These are phyloP conservation scores for Zoanthus sansibaricus DNA, from an alignment of 92 coral and sea anemone genomes.

Conservation along the genomic window DNA sequence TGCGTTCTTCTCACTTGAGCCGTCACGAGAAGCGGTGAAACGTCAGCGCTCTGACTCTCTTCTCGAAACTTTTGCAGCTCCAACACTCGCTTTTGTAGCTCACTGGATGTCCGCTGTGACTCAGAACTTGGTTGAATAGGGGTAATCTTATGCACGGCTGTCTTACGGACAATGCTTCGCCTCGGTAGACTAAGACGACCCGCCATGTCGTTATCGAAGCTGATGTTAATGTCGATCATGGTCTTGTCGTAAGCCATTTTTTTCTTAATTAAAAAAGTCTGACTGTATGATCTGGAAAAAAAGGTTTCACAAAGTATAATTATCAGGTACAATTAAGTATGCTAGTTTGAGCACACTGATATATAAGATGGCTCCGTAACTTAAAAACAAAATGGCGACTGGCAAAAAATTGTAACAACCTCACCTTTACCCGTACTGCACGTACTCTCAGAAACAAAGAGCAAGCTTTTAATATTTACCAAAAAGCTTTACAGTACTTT, in stretches of 20 bases:
- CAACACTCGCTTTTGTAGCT: conserved; percentile 66
- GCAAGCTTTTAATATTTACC: too few species aligned
- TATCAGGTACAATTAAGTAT: too few species aligned
- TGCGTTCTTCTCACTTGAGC: conserved; percentile 25
- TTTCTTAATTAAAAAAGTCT: not conserved
- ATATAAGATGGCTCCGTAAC: too few species aligned
- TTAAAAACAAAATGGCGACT: too few species aligned
- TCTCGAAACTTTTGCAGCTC: conserved; percentile 77
- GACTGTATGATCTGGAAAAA: not conserved
- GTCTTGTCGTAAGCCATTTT: conserved; percentile 83
- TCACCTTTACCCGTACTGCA: too few species aligned
- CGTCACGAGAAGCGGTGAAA: conserved; percentile 36
- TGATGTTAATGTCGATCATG: conserved; percentile 81
- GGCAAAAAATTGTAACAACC: too few species aligned
- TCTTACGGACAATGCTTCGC: conserved; percentile 65
- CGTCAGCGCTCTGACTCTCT: conserved; percentile 70
- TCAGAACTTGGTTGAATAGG: conserved; percentile 81
- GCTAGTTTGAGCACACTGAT: too few species aligned
- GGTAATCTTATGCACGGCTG: conserved; percentile 74
- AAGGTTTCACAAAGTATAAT: not conserved
- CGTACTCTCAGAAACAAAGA: too few species aligned
- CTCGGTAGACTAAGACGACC: conserved; percentile 55
- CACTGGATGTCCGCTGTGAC: conserved; percentile 69
- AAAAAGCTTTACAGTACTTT: too few species aligned
- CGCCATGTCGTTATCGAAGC: conserved; percentile 78